Evolutionary conservation across 2,888 invertebrate species (phyloP), one percentile per base, ranked within the genome.

Genomic region (Agonopterix alstromeriana): DNA sequence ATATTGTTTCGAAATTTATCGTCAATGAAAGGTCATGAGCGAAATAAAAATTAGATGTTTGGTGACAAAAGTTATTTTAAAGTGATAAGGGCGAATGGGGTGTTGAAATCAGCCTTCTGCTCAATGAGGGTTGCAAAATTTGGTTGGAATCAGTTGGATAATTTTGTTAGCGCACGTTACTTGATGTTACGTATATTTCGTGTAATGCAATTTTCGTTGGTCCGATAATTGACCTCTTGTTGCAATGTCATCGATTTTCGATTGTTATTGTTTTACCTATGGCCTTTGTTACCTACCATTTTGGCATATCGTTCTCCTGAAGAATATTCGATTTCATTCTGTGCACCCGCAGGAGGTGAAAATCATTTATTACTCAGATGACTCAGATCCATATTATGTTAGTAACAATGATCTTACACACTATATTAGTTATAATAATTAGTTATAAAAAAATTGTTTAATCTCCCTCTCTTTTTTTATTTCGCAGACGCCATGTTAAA

Each of bases 141-240:
- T 53, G 3, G 5, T 5, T 27, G 27, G 38, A 1, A 38, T n/a
- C 38, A 38, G 58, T 82, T 84, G 71, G 62, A 78, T 82, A 80
- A 82, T 77, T 77, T 65, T 54, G 65, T 84, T 85, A 85, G 77
- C 74, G 61, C 58, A 46, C 77, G 63, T 82, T 82, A 80, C 73
- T 55, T 54, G 58, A 48, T 74, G 64, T 84, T 85, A 86, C 76
- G 75, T 75, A 53, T 65, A 46, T 42, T 46, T 63, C 60, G 55
- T 65, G 77, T 85, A 79, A 84, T 70, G 62, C 64, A 68, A 62
- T 82, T 82, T 73, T 74, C 71, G 67, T 55, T 45, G 54, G 47
- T 53, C 46, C 57, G 80, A 70, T 84, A 85, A 85, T 81, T 86
- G 82, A 70, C 79, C 73, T 77, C 69, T 63, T 56, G 52, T 53